A percentile compares a stretch with the other conserved stretches of the same genome.
phyloP scores from a whole-genome alignment of 1,140 invertebrate genomes.

The Hyles vespertilio region DNA sequence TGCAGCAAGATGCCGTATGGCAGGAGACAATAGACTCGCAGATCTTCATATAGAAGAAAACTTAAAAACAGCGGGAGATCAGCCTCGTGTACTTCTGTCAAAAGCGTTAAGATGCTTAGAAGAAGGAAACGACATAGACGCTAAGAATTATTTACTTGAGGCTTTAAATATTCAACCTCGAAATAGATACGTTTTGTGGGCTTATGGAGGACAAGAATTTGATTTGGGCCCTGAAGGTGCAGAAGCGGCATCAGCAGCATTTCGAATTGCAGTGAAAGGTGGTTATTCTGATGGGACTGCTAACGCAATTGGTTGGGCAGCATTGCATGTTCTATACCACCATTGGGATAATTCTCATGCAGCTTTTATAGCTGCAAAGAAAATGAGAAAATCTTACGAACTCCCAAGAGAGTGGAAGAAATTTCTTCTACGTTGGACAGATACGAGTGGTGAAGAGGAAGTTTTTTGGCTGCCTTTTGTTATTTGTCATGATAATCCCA shows the following conservation, averaged over 20 bases:
- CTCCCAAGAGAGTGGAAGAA: conserved; percentile 49
- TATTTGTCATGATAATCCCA: conserved; percentile 40
- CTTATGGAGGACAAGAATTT: conserved; percentile 47
- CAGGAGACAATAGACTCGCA: conserved; percentile 42
- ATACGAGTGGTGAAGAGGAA: conserved; percentile 60
- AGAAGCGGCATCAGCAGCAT: conserved; percentile 44
- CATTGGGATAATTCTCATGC: conserved; percentile 38
- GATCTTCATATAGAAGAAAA: conserved; percentile 41
- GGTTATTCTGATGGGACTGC: conserved; percentile 51
- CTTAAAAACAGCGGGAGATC: conserved; percentile 31
- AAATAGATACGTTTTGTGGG: conserved; percentile 61
- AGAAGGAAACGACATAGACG: conserved; percentile 38
- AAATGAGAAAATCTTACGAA: conserved; percentile 63
- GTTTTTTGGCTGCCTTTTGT: conserved; percentile 48
- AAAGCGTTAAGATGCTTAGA: conserved; percentile 53
- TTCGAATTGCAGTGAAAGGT: conserved; percentile 54
- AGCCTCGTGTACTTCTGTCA: conserved; percentile 45
- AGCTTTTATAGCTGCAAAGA: conserved; percentile 55
- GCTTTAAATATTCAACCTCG: conserved; percentile 39
- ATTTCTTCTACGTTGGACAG: conserved; percentile 48
- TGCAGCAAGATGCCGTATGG: conserved; percentile 42
- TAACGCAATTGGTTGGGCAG: conserved; percentile 58
- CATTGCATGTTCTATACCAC: conserved; percentile 58
- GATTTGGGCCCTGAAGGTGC: conserved; percentile 35
- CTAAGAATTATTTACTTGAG: conserved; percentile 39